phyloP scores from a whole-genome alignment of 2,797 vertebrate species.

The Propithecus perrieri region DNA sequence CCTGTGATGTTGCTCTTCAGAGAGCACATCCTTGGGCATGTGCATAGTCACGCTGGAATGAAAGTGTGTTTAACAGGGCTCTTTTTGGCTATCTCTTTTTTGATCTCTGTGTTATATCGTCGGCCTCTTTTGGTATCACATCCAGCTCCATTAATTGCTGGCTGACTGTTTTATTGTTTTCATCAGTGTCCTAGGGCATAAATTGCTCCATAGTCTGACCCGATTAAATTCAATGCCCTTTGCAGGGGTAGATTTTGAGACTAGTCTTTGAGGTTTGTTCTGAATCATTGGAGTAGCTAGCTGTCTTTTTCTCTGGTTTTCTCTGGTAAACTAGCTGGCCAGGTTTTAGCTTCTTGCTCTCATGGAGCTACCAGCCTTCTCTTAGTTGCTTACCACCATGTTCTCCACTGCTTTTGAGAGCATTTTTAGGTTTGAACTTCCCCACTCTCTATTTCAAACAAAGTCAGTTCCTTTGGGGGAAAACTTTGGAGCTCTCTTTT shows the following conservation, averaged over 20 bases:
- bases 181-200: not conserved
- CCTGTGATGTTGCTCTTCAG: not conserved
- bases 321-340: not conserved
- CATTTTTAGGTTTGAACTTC: not conserved
- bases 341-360: not conserved
- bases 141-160: not conserved
- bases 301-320: not conserved
- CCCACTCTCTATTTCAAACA: not conserved
- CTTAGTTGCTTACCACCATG: not conserved
- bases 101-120: not conserved
- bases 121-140: not conserved
- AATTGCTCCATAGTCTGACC: not conserved
- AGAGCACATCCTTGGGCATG: not conserved
- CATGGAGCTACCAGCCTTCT: not conserved
- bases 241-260: not conserved
- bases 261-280: not conserved
- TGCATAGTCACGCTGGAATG: not conserved
- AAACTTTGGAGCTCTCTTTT: not conserved
- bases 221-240: not conserved
- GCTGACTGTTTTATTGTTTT: not conserved
- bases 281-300: not conserved
- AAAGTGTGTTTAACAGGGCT: not conserved
- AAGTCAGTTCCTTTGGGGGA: not conserved
- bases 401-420: not conserved
- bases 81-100: not conserved